These are phyloP conservation scores for Lontra canadensis DNA, from an alignment of 2,113 vertebrate species.

Conservation along the genomic window DNA sequence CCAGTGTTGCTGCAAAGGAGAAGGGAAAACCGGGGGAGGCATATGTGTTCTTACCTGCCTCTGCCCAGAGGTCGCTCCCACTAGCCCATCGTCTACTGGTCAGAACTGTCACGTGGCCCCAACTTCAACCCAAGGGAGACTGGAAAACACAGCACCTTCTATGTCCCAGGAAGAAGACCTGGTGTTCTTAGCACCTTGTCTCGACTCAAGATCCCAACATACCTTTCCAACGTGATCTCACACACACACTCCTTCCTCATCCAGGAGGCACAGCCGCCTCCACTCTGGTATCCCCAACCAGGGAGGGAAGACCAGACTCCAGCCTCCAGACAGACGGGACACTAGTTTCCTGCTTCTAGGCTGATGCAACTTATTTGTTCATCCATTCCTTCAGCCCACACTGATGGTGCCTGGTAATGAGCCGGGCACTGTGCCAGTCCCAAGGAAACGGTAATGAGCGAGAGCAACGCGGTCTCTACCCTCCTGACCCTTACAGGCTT, in stretches of 20 bases:
- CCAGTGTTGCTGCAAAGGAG: background rate
- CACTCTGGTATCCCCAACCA: background rate
- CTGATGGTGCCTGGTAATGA: background rate
- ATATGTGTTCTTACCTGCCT: background rate
- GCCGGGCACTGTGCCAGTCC: background rate
- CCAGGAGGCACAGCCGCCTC: background rate
- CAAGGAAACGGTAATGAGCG: background rate
- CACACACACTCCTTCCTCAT: background rate
- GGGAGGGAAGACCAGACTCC: background rate
- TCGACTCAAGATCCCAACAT: background rate
- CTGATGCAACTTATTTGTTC: background rate
- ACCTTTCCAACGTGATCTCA: background rate
- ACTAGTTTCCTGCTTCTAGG: background rate
- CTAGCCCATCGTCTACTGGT: background rate
- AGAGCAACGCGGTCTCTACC: background rate
- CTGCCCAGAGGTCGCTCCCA: background rate
- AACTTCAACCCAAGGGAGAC: background rate
- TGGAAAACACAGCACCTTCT: background rate
- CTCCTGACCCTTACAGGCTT: background rate
- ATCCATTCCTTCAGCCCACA: background rate
- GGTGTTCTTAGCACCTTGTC: background rate
- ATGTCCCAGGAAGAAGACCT: background rate
- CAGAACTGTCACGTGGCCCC: background rate
- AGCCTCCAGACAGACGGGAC: background rate
- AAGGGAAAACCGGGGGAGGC: background rate